Conservation (phyloP, 1,140 invertebrate genomes). For the Musca vetustissima region DNA sequence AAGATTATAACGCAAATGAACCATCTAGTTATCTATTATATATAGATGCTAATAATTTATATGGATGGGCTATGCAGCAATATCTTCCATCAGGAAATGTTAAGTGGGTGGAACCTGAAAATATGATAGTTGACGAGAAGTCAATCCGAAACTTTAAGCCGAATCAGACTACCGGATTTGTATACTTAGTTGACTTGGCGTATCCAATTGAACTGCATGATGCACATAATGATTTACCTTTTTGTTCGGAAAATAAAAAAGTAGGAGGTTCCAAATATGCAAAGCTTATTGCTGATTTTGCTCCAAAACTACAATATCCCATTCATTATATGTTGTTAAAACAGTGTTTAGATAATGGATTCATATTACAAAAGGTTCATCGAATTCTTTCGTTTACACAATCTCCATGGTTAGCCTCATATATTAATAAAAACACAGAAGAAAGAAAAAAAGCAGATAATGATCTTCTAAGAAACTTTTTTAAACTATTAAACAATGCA, state of each 20-base stretch:
- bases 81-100: conserved; percentile 55
- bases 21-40: conserved; percentile 54
- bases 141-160: conserved; percentile 46
- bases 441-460: conserved; percentile 48
- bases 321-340: conserved; percentile 59
- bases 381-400: conserved; percentile 60
- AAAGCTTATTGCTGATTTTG: conserved; percentile 52
- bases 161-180: conserved; percentile 55
- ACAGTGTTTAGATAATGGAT: conserved; percentile 56
- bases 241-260: conserved; percentile 53
- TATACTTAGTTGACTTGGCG: conserved; percentile 58
- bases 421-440: conserved; percentile 57
- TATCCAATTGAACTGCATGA: conserved; percentile 57
- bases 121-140: no score
- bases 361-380: conserved; percentile 58
- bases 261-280: conserved; percentile 31
- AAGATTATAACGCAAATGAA: conserved; percentile 52
- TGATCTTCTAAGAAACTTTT: conserved; percentile 60
- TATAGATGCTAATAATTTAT: conserved; percentile 60
- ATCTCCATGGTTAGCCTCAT: conserved; percentile 56
- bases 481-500: conserved; percentile 58
- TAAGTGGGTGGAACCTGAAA: conserved; percentile 49
- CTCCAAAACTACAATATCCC: conserved; percentile 55
- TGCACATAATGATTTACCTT: conserved; percentile 58
- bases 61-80: conserved; percentile 59